Evolutionary conservation across 2,888 invertebrate species (phyloP), one percentile per base, ranked within the genome.

Genomic region (Rhorus exstirpatorius): DNA sequence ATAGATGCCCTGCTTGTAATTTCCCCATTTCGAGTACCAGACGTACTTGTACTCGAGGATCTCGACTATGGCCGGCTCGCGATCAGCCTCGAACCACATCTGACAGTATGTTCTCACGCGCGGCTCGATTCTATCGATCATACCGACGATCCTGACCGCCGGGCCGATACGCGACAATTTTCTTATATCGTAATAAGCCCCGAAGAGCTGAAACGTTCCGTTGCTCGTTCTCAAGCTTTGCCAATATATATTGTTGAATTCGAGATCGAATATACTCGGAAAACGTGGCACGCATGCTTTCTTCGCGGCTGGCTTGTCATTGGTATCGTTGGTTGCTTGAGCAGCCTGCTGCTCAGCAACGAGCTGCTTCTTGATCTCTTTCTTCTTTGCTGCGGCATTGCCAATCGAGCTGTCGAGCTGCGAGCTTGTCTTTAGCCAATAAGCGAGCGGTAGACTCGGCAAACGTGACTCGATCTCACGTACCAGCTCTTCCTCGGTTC

Each of bases 191-290:
- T 97, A 95, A 93, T 98, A 98, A 8, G 98, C 98, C 8, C 97
- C 98, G 92, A 96, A 98, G 21, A 98, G 93, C 92, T 98, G 97
- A 91, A 98, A 98, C 1, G 97, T 97, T n/a, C 98, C 97, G 88
- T 97, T 97, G 46, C 95, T 94, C 4, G 97, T 96, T 86, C 95
- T 95, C 91, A 98, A 91, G 63, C 96, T 97, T 93, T 98, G 98
- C 98, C 98, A 98, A 93, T 98, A 98, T 72, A 97, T 95, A 92
- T 98, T 98, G 93, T 98, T 98, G 94, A 97, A 98, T 92, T 98
- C 97, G 84, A 98, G 94, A 89, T 98, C 98, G 93, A 97, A 98
- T 86, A 98, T 96, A 79, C 96, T 97, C 0, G 98, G 98, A 92
- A 97, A 97, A 86, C 96, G 96, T 0, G 87, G 87, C 1, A 67